Percentiles rank a stretch among this genome's conserved stretches.
Conservation (phyloP, 2,888 invertebrate genomes). For the Bedellia somnulentella region DNA sequence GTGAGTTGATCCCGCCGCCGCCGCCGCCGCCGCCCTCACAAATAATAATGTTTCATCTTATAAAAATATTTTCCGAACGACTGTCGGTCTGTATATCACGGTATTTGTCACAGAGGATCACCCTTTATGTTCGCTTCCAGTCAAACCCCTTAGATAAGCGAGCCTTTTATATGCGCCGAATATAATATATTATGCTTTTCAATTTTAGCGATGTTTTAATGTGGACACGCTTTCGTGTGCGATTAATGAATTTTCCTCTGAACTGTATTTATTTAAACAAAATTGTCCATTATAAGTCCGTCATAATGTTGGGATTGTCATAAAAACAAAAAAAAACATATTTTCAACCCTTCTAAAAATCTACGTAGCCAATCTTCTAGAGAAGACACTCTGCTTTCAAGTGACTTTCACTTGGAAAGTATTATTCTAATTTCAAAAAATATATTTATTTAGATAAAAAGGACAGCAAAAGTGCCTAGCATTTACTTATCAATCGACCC, state of each 20-base stretch:
- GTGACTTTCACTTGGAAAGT: no score
- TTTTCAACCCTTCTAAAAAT: no score
- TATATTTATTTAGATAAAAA: no score
- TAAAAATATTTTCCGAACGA: conserved; percentile 61
- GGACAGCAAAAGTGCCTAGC: no score
- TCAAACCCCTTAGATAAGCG: conserved; percentile 63
- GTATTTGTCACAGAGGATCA: conserved; percentile 63
- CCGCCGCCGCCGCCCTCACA: conserved; percentile 31
- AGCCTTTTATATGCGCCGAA: conserved; percentile 60
- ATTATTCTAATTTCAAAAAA: no score
- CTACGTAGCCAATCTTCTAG: no score
- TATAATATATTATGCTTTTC: conserved; percentile 62
- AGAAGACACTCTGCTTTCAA: no score
- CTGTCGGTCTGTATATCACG: conserved; percentile 59
- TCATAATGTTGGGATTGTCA: no score
- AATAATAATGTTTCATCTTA: conserved; percentile 63
- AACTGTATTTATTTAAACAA: no score
- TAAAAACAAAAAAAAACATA: no score
- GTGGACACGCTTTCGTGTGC: conserved; percentile 22
- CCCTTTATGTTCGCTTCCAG: conserved; percentile 62
- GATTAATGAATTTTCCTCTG: neutral
- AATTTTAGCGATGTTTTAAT: conserved; percentile 31
- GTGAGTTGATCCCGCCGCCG: conserved; percentile 49
- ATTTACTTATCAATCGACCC: no score
- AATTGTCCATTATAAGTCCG: no score